Evolutionary conservation across 2,113 vertebrate species (phyloP).

Genomic region (Corythaeola cristata): DNA sequence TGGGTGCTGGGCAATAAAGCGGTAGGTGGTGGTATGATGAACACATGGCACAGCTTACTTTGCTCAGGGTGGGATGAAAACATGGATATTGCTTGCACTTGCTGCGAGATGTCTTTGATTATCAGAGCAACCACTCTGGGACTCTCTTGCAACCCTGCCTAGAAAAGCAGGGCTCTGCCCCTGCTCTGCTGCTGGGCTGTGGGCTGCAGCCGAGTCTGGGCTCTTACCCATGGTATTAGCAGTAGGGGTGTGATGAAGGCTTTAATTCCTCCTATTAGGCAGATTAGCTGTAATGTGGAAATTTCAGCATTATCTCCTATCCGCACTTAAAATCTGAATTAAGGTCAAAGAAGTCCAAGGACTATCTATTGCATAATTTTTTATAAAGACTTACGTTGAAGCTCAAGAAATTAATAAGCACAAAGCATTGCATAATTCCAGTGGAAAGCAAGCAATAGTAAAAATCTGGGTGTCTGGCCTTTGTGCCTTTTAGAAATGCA

Average conservation of each 20-base stretch:
- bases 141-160: neutral
- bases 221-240: neutral
- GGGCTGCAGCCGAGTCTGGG: neutral
- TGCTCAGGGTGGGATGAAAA: neutral
- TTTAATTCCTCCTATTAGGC: neutral
- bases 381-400: neutral
- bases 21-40: neutral
- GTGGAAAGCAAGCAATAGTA: neutral
- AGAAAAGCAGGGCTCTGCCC: neutral
- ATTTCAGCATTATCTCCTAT: neutral
- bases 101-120: neutral
- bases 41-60: neutral
- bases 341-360: neutral
- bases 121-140: neutral
- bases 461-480: neutral
- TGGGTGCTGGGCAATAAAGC: neutral
- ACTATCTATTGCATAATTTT: neutral
- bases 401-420: neutral
- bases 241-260: neutral
- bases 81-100: neutral
- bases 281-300: neutral
- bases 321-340: neutral
- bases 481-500: slow-evolving; percentile 14
- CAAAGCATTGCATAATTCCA: neutral
- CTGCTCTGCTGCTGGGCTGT: neutral